Evolutionary conservation across 2,888 invertebrate species (phyloP).

Genomic region (Andrena marginata): DNA sequence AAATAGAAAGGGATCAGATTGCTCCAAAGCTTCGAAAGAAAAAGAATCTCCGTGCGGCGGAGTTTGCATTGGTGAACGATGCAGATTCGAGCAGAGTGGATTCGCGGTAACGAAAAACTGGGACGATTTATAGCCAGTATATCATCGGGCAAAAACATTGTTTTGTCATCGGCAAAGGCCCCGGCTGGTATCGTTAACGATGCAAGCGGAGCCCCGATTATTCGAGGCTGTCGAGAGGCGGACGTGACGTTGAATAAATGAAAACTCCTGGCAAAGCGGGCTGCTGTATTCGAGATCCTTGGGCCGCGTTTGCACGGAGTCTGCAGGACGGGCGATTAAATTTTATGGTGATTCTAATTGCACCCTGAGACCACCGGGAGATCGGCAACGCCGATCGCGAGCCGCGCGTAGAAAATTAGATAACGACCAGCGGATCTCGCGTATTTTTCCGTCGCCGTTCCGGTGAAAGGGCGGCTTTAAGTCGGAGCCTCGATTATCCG

Average conservation of each 20-base stretch:
- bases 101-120: neutral
- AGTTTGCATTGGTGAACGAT: neutral
- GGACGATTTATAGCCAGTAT: slow-evolving; percentile 19
- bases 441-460: slow-evolving; percentile 1
- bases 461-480: slow-evolving; percentile 24
- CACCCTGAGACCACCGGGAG: neutral
- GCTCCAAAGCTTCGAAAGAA: neutral
- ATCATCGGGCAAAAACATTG: slow-evolving; percentile 19
- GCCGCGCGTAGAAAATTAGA: neutral
- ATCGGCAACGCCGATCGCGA: neutral
- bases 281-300: neutral
- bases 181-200: neutral
- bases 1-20: slow-evolving; percentile 16
- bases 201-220: slow-evolving; percentile 3
- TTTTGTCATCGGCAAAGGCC: neutral
- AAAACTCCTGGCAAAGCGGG: neutral
- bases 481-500: slow-evolving; percentile 14
- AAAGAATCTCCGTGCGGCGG: neutral
- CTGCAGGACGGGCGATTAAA: neutral
- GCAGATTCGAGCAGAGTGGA: no score
- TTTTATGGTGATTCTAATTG: neutral
- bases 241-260: slow-evolving; percentile 3
- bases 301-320: slow-evolving; percentile 1
- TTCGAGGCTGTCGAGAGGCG: neutral
- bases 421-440: neutral